Base-by-base conservation (phyloP, 2,797 vertebrate genomes). In the Mionectes olivaceus region DNA sequence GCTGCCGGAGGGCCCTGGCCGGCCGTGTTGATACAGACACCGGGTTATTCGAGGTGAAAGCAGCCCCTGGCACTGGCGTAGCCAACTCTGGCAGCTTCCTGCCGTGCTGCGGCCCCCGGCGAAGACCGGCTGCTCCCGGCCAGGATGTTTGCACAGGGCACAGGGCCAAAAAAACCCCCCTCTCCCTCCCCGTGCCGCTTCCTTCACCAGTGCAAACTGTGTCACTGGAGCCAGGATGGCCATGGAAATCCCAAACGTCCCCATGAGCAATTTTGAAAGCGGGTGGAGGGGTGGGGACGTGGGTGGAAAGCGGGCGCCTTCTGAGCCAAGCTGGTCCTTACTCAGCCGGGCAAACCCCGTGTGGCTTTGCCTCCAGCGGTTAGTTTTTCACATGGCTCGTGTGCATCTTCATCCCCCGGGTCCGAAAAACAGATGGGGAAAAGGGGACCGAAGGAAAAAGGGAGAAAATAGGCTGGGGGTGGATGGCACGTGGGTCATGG, bases 41-140 rank as follows among this genome's bases (percentile, higher is more conserved):
- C 0, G 50, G 94, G 94, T 94, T 87, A 96, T 96, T 50, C 1
- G 80, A 94, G 92, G 95, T 90, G 94, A 96, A 33, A 55, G 33
- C 91, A 19, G 43, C 82, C 75, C 67, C 79, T 93, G 90, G 88
- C 88, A 82, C 83, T 3, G 14, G 41, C 11, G 0, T 32, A 79
- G 90, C 87, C 90, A 82, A 23, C 74, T 78, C 46, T 52, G 59
- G 41, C 10, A 2, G 78, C 84, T 82, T 89, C 90, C 92, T 91
- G 84, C 92, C 37, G 27, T 89, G 91, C 82, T 5, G 13, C 3
- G 4, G 84, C 60, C 60, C 69, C 55, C 7, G 14, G 52, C 5
- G 2, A 65, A 77, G 89, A 86, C 65, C 6, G n/a, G 39, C 87
- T 73, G 80, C 87, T 95, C 68, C 76, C 1, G 1, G 68, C 63